Evolutionary conservation across 2,888 invertebrate genomes (phyloP).

Genomic region (Callinectes sapidus): DNA sequence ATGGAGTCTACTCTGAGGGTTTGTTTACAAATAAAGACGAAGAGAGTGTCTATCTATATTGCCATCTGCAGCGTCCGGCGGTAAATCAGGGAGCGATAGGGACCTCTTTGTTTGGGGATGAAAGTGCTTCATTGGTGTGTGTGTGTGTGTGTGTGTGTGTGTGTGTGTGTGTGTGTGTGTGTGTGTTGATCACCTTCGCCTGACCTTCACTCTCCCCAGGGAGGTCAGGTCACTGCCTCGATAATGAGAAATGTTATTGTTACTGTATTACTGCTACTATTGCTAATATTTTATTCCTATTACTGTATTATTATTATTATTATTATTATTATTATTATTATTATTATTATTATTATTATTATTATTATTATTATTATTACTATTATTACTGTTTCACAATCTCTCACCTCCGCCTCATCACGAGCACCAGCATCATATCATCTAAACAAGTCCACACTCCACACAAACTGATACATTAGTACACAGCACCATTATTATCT

Average conservation of each 20-base stretch:
- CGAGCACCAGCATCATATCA: no score
- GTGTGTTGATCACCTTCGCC: not conserved
- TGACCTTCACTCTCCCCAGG: not conserved
- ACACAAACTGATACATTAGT: not conserved
- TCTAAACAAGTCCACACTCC: no score
- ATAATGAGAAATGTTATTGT: not conserved
- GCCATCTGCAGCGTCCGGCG: conserved; percentile 6
- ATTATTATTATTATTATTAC: not conserved
- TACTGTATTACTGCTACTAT: not conserved
- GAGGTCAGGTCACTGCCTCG: not conserved
- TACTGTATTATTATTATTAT: no score
- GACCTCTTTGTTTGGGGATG: not conserved
- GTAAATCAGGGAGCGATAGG: conserved; percentile 2
- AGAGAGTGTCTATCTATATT: conserved; percentile 14
- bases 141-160: conserved; percentile 36
- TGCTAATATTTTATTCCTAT: not conserved
- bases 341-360: not conserved
- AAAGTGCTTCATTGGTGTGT: not conserved
- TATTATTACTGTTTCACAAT: not conserved
- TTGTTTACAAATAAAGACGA: conserved; percentile 33
- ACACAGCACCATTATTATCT: not conserved
- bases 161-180: conserved; percentile 36
- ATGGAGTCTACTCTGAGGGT: conserved; percentile 14
- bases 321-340: not conserved
- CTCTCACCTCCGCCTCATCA: no score